Evolutionary conservation across 2,113 vertebrate species (phyloP), one percentile per base, ranked within the genome.

Genomic region (Rhea americana): DNA sequence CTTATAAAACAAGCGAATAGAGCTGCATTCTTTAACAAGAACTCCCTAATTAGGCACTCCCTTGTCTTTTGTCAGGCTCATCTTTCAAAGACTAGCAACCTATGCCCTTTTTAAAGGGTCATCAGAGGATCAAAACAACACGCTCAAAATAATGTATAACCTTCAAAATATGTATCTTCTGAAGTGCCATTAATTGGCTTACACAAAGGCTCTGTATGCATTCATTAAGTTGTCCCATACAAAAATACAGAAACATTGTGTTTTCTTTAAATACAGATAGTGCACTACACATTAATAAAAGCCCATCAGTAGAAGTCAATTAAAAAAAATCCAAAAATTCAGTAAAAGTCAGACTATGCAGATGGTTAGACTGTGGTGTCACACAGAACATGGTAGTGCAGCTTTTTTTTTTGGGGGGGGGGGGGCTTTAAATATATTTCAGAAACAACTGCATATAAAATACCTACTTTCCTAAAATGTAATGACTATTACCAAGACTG

Each of bases 81-180:
- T 37, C 25, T 65, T 53, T 25, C 4, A 2, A 39, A 62, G 28
- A 20, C 20, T 22, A 39, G 6, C 30, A 41, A 9, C n/a, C 13
- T 28, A 32, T 5, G 3, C 12, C 5, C 19, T 73, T 51, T 55
- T 45, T 11, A 75, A 45, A 67, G 13, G 13, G 48, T 18, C 28
- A n/a, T 48, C 62, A 81, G 3, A 45, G 32, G 7, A 56, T 25
- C 30, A 66, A 47, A 65, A 41, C 14, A 32, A 3, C 39, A 25
- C 32, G 15, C 26, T 20, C 5, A 45, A 58, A 26, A 4, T 21
- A 70, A 43, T 1, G 2, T 1, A 6, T 24, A 7, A 9, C 21
- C 73, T 56, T 50, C 9, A 37, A 65, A 37, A 19, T 48, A 37
- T 2, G 2, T 10, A 30, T 32, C 12, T 65, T 66, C 65, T 25